A percentile compares a stretch with the other conserved stretches of the same genome.
Evolutionary conservation across 2,113 vertebrate species (phyloP).

Genomic region (Himantopus leucocephalus): DNA sequence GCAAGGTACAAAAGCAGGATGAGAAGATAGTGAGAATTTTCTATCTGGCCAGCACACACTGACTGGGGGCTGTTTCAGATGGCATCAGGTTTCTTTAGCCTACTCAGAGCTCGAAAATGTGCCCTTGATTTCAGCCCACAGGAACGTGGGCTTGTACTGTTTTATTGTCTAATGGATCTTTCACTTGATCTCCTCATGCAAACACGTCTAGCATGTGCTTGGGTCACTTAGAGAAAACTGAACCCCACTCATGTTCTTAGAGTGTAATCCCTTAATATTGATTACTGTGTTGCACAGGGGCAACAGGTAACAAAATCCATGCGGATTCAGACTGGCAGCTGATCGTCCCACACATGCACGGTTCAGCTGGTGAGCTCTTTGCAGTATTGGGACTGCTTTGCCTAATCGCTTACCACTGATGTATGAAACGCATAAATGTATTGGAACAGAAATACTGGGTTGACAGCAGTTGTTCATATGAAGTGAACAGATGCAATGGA

Average conservation of each 20-base stretch:
- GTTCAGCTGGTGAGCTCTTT: conserved; percentile 49
- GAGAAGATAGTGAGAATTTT: conserved; percentile 5
- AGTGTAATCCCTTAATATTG: conserved; percentile 71
- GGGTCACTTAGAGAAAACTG: conserved; percentile 69
- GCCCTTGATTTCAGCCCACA: conserved; percentile 67
- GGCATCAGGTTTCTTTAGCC: conserved; percentile 59
- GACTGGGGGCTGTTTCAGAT: neutral
- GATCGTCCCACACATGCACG: conserved; percentile 40
- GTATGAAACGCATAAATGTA: conserved; percentile 10
- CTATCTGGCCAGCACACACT: neutral
- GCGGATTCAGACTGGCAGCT: conserved; percentile 51
- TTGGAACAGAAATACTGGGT: neutral
- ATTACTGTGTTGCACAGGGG: conserved; percentile 63
- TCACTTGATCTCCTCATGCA: conserved; percentile 65
- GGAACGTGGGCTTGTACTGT: conserved; percentile 64
- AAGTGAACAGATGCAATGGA: conserved; percentile 44
- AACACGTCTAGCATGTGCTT: conserved; percentile 61
- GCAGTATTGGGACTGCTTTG: neutral
- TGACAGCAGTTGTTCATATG: conserved; percentile 51
- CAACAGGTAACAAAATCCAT: conserved; percentile 69
- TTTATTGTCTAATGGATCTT: conserved; percentile 70
- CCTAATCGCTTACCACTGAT: conserved; percentile 6
- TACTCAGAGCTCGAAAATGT: conserved; percentile 61
- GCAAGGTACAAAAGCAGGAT: neutral
- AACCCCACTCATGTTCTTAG: conserved; percentile 66